A percentile compares a stretch with the other conserved stretches of the same genome.
Conservation (phyloP, 1,140 invertebrate genomes). For the Drosophila azteca region DNA sequence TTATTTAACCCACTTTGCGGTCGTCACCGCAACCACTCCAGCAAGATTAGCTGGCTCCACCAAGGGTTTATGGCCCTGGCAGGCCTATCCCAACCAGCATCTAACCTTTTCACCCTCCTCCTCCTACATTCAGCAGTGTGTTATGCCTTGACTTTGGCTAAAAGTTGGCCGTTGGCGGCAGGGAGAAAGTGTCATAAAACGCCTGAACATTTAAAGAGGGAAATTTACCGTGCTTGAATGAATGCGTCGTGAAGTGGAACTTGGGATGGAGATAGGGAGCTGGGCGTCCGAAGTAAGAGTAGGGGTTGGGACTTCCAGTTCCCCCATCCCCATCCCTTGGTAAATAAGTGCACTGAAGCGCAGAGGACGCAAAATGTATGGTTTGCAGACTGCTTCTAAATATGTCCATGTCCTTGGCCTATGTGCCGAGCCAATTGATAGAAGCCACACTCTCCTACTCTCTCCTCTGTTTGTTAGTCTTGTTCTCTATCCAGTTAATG, state of each 20-base stretch:
- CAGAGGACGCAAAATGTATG: background rate
- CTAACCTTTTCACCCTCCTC: no score
- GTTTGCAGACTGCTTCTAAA: background rate
- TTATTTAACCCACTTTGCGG: constrained; percentile 47
- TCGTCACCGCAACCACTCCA: background rate
- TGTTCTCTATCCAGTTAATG: constrained; percentile 16
- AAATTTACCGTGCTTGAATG: constrained; percentile 67
- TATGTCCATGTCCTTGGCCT: constrained; percentile 61
- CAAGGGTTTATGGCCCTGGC: no score
- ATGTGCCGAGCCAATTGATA: constrained; percentile 37
- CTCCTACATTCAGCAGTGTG: background rate
- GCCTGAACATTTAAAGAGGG: constrained; percentile 72
- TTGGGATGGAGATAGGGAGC: background rate
- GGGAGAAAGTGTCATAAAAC: constrained; percentile 52
- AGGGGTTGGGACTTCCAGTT: no score
- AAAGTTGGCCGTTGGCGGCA: constrained; percentile 32
- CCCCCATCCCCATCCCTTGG: no score
- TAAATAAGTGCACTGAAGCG: constrained; percentile 64
- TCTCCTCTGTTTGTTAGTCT: no score
- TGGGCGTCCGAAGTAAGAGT: no score
- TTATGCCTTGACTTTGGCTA: no score
- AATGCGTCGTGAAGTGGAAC: constrained; percentile 64
- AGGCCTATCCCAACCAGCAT: background rate
- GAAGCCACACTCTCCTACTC: constrained; percentile 2
- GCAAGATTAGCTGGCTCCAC: constrained; percentile 41